Evolutionary conservation across 2,797 vertebrate species (phyloP), one percentile per base, ranked within the genome.

Genomic region (Falco biarmicus): DNA sequence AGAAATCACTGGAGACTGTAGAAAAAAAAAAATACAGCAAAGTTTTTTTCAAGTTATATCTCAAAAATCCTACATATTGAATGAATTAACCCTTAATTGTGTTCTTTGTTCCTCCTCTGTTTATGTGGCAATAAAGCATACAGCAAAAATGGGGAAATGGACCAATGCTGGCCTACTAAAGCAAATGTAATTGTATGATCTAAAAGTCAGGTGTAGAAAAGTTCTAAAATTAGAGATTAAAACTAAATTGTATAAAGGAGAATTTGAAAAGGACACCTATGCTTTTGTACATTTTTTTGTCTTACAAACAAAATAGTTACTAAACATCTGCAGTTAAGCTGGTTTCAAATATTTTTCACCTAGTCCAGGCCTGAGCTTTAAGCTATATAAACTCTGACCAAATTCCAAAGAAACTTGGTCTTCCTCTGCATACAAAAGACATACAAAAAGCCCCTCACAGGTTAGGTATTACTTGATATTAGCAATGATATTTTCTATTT

Each of bases 391-490:
- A 66, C 28, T 50, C 26, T 83, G 26, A 32, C 9, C 4, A 77
- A 56, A 69, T 81, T 80, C 37, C 18, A 75, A 54, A 56, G 47
- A 8, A 51, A 93, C 2, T 34, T 11, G 3, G 18, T 59, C 18
- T 78, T 65, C 5, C 15, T 54, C 12, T 65, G 43, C 22, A 65
- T 26, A 34, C 32, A 70, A 47, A 64, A 78, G 6, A 51, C 12
- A 16, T 60, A 15, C 5, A 69, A 59, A 65, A n/a, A 48, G 48
- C 3, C 0, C 2, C 22, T 3, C 26, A 7, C 4, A 5, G 2
- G 17, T 43, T 56, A 90, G 25, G 6, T 65, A 65, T 41, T 57
- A 50, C 9, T 64, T 54, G 24, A 48, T 87, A 54, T 28, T 15
- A 74, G 5, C 19, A 65, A 43, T 32, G 11, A 26, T 37, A 47